These are phyloP conservation scores for Microctenopoma stevenorrisi DNA, from an alignment of 2,797 vertebrate genomes.

Conservation along the genomic window DNA sequence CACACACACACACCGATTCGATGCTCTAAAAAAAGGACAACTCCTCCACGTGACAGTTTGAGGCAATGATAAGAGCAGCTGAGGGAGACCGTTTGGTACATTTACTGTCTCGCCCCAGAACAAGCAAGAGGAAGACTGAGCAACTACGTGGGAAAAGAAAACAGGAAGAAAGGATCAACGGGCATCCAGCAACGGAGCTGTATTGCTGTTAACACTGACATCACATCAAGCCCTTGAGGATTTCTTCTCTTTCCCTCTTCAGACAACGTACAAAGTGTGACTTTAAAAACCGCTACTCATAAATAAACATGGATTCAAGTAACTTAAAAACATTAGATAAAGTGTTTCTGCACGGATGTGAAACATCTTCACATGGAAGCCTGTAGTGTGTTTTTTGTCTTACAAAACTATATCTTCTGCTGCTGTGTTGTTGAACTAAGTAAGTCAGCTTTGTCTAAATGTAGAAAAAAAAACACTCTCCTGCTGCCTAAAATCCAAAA, in stretches of 20 bases:
- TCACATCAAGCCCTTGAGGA: slow-evolving; percentile 75
- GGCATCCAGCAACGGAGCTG: slow-evolving; percentile 21
- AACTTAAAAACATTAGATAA: slow-evolving; percentile 69
- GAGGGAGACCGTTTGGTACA: not conserved
- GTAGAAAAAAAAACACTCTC: not conserved
- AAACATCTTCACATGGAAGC: slow-evolving; percentile 26
- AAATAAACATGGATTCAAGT: slow-evolving; percentile 80
- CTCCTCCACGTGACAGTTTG: slow-evolving; percentile 3
- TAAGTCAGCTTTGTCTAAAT: slow-evolving; percentile 6
- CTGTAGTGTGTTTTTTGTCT: slow-evolving; percentile 9
- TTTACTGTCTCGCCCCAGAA: slow-evolving; percentile 14
- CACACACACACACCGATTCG: slow-evolving; percentile 17
- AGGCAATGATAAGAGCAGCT: slow-evolving; percentile 9
- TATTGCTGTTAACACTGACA: slow-evolving; percentile 78
- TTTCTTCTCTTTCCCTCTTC: slow-evolving; percentile 24
- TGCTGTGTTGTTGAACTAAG: slow-evolving; percentile 32
- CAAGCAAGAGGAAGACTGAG: slow-evolving; percentile 69
- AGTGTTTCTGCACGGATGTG: slow-evolving; percentile 17
- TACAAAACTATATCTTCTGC: slow-evolving; percentile 23
- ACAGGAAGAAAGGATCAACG: slow-evolving; percentile 62
- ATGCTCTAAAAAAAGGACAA: slow-evolving; percentile 18
- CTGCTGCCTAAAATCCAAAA: slow-evolving; percentile 16
- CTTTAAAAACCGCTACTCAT: slow-evolving; percentile 58
- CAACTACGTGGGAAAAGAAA: slow-evolving; percentile 7
- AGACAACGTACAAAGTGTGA: not conserved